These are phyloP conservation scores for Glaucomys volans DNA, from an alignment of 2,113 vertebrate genomes.

Conservation along the genomic window DNA sequence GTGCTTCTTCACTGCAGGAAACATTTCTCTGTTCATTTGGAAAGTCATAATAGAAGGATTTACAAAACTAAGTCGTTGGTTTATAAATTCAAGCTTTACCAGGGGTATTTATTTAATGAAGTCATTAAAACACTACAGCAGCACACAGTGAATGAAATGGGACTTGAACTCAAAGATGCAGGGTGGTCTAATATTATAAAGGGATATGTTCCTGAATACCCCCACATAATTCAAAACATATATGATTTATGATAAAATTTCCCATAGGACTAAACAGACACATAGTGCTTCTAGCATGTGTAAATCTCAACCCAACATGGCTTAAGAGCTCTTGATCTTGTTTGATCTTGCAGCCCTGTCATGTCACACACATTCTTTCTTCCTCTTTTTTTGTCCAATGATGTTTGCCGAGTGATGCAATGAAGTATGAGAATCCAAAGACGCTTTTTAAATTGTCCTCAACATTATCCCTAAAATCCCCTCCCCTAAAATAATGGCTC, in stretches of 20 bases:
- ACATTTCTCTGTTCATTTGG: slow-evolving; percentile 1
- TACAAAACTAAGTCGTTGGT: background rate
- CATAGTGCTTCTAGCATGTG: background rate
- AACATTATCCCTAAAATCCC: background rate
- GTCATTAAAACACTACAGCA: slow-evolving; percentile 12
- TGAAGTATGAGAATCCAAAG: background rate
- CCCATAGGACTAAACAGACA: background rate
- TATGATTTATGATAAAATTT: slow-evolving; percentile 1
- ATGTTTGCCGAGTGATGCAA: background rate
- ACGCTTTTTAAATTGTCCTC: background rate
- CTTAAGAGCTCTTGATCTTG: background rate
- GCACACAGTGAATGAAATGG: background rate
- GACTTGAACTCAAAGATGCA: slow-evolving; percentile 9
- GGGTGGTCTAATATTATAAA: background rate
- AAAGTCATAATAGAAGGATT: background rate
- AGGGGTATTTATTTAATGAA: slow-evolving; percentile 45
- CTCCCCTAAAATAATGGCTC: background rate
- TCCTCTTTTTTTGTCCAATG: background rate
- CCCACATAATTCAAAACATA: background rate
- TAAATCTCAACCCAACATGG: background rate
- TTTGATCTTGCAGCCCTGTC: background rate
- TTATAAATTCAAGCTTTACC: background rate
- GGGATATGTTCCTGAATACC: background rate
- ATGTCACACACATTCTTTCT: background rate
- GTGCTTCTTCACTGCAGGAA: background rate